Evolutionary conservation across 2,113 vertebrate species (phyloP), one percentile per base, ranked within the genome.

Genomic region (Urocitellus parryii): DNA sequence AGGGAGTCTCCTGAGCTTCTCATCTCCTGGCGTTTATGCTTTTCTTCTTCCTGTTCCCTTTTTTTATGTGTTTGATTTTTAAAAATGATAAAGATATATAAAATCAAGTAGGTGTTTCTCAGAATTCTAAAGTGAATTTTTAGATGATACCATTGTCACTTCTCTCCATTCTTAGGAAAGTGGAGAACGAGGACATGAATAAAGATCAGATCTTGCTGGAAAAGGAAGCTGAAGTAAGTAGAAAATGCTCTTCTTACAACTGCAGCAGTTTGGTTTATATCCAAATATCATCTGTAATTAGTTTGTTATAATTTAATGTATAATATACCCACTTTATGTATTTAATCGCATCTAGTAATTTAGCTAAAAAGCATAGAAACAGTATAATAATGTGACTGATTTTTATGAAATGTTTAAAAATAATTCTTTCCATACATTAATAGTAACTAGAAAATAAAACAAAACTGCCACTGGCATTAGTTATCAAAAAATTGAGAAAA

Each of bases 191-290:
- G 98, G 99, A 99, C 98, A 98, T 99, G 98, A 99, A 99, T 97
- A 99, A 99, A 98, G 99, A 99, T 93, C 99, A 99, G 94, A 99
- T 99, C 97, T 98, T 99, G 63, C 99, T 99, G 98, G 99, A 99
- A 98, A 99, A 99, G 98, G 99, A 99, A 98, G 99, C 99, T 92
- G 99, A 99, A 99, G 99, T 99, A 98, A 98, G 98, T 92, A 29
- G 14, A 22, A 22, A 32, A 88, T 16, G 5, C 1, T 45, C 0
- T 63, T 83, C n/a, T 70, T 11, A 5, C 18, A 2, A 48, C 67
- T 56, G 3, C 22, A 74, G 37, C 22, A 73, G 29, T 61, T 53
- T 24, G 29, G 13, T 53, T 48, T 39, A 22, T 0, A 13, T 68
- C 29, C 2, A 18, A 45, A 45, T 27, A 27, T 34, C 20, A 13